phyloP scores from a whole-genome alignment of 2,888 invertebrate genomes.

The Bugulina stolonifera region DNA sequence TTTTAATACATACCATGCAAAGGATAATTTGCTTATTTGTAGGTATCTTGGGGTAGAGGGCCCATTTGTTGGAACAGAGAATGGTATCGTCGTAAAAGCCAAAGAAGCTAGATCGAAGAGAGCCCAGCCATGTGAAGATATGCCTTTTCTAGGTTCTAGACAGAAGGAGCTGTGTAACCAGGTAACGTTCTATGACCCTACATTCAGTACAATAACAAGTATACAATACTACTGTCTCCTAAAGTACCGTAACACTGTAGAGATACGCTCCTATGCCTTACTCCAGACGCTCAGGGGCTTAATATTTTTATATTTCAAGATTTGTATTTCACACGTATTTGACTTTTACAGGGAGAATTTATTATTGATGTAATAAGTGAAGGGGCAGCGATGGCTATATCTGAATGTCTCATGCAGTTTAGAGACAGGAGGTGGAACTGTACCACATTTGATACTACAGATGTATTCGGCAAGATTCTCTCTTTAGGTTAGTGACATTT shows the following conservation, averaged over 20 bases:
- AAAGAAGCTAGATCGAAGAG: conserved; percentile 51
- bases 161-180: conserved; percentile 66
- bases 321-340: background rate
- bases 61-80: conserved; percentile 47
- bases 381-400: conserved; percentile 75
- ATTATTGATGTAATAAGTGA: conserved; percentile 62
- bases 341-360: conserved; percentile 60
- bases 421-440: conserved; percentile 83
- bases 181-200: too few species aligned
- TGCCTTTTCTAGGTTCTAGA: conserved; percentile 65
- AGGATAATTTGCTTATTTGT: too few species aligned
- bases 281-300: too few species aligned
- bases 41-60: conserved; percentile 57
- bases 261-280: too few species aligned
- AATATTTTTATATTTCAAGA: background rate
- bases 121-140: conserved; percentile 65
- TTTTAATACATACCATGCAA: too few species aligned
- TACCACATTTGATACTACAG: conserved; percentile 70
- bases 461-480: conserved; percentile 77
- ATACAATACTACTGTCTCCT: too few species aligned
- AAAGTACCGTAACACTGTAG: too few species aligned
- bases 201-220: too few species aligned
- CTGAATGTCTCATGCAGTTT: conserved; percentile 86
- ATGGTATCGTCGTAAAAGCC: conserved; percentile 41
- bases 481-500: conserved; percentile 9